These are phyloP conservation scores for Pyrrhosoma nymphula DNA, from an alignment of 2,888 invertebrate genomes.

Conservation along the genomic window DNA sequence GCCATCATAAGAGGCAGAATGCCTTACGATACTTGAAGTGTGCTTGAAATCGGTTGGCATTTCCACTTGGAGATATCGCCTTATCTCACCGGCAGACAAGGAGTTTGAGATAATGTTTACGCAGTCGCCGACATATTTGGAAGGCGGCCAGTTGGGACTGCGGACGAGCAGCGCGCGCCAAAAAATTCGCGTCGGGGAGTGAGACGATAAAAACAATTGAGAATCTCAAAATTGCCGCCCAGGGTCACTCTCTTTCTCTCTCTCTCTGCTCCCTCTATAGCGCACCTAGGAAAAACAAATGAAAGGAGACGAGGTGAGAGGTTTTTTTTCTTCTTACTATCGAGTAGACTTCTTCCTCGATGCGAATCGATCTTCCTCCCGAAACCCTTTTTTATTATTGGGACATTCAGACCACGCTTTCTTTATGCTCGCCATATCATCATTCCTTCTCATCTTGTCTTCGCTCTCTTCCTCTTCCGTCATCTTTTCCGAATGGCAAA, in stretches of 20 bases:
- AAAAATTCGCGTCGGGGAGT: not conserved
- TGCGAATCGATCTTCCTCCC: not conserved
- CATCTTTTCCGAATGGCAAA: not conserved
- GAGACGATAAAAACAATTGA: not conserved
- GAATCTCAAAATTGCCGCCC: not conserved
- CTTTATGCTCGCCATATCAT: not conserved
- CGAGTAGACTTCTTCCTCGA: not conserved
- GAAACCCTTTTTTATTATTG: too few species aligned
- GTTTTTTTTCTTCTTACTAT: not conserved
- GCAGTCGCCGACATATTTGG: not conserved
- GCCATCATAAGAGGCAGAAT: too few species aligned
- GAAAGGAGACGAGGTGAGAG: not conserved
- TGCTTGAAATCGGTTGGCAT: not conserved
- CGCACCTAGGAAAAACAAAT: not conserved
- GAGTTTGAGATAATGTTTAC: not conserved
- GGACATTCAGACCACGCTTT: not conserved
- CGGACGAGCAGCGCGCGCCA: too few species aligned
- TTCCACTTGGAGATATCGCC: not conserved
- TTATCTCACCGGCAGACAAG: not conserved
- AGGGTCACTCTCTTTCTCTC: not conserved
- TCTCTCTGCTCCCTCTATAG: too few species aligned
- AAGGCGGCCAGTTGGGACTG: not conserved
- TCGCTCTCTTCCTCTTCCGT: not conserved
- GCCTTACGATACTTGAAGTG: too few species aligned
- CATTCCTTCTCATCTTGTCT: not conserved